A percentile compares a stretch with the other conserved stretches of the same genome.
Conservation (phyloP, 2,113 vertebrate species). For the Mustela nigripes region DNA sequence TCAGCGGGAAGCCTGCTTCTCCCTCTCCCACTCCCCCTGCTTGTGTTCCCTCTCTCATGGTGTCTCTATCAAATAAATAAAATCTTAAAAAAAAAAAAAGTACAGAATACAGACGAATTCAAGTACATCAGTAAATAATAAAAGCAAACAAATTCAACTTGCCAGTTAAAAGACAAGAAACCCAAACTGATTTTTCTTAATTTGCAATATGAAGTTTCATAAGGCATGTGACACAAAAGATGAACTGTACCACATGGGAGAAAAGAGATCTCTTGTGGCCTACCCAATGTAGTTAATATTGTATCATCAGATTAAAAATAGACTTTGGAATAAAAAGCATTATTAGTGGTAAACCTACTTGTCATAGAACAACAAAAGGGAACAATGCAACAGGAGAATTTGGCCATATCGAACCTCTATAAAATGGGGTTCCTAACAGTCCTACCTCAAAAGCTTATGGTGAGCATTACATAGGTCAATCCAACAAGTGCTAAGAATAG, state of each 20-base stretch:
- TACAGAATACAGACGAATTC: neutral
- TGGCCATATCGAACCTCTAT: neutral
- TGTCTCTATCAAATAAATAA: no score
- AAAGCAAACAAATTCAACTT: neutral
- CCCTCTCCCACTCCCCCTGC: no score
- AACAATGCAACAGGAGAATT: constrained; percentile 1
- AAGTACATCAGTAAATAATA: neutral
- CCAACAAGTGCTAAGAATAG: neutral
- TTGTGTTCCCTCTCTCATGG: no score
- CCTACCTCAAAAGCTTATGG: neutral
- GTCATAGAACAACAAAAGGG: constrained; percentile 2
- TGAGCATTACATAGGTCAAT: neutral
- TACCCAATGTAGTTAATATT: neutral
- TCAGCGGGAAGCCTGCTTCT: no score
- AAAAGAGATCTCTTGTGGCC: neutral
- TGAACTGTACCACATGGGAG: neutral
- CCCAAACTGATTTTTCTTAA: neutral
- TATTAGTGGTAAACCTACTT: neutral
- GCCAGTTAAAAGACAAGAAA: neutral
- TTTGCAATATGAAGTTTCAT: neutral
- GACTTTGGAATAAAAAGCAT: neutral
- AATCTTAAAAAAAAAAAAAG: neutral
- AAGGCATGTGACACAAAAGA: neutral
- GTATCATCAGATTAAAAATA: neutral
- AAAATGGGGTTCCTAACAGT: neutral